These are phyloP conservation scores for Hylaea fasciaria DNA, from an alignment of 2,888 invertebrate genomes.

Conservation along the genomic window DNA sequence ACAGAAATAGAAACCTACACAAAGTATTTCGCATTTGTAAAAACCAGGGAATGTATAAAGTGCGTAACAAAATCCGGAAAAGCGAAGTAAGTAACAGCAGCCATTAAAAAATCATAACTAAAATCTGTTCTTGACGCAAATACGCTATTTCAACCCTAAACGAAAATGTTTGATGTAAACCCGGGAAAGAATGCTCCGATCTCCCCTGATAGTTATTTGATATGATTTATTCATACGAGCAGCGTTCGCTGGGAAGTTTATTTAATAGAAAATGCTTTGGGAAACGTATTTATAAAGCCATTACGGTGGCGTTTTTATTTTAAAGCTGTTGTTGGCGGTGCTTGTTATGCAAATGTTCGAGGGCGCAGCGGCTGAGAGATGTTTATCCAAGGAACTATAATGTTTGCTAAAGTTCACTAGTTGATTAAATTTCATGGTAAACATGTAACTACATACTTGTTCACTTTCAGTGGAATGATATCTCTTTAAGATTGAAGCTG, in stretches of 20 bases:
- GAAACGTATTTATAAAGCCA: conserved; percentile 83
- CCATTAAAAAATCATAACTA: conserved; percentile 68
- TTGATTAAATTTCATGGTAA: conserved; percentile 50
- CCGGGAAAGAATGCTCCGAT: conserved; percentile 68
- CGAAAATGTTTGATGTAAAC: conserved; percentile 70
- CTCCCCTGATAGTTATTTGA: conserved; percentile 89
- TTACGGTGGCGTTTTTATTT: conserved; percentile 70
- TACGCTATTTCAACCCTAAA: conserved; percentile 65
- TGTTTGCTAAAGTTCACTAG: conserved; percentile 60
- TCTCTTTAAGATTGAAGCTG: no score
- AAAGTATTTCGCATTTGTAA: conserved; percentile 2
- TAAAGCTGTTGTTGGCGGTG: conserved; percentile 71
- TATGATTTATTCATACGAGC: conserved; percentile 88
- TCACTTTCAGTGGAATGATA: no score
- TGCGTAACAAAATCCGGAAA: conserved; percentile 39
- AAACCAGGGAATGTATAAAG: conserved; percentile 10
- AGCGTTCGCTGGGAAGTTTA: conserved; percentile 73
- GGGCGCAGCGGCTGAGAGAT: conserved; percentile 51
- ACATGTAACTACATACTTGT: neutral
- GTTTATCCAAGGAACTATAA: conserved; percentile 63
- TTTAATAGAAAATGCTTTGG: conserved; percentile 82
- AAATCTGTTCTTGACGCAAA: conserved; percentile 62
- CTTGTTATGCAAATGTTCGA: conserved; percentile 75
- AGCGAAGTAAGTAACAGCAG: conserved; percentile 47
- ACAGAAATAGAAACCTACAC: conserved; percentile 20